Evolutionary conservation across 2,888 invertebrate genomes (phyloP).

Genomic region (Elysia crispata): DNA sequence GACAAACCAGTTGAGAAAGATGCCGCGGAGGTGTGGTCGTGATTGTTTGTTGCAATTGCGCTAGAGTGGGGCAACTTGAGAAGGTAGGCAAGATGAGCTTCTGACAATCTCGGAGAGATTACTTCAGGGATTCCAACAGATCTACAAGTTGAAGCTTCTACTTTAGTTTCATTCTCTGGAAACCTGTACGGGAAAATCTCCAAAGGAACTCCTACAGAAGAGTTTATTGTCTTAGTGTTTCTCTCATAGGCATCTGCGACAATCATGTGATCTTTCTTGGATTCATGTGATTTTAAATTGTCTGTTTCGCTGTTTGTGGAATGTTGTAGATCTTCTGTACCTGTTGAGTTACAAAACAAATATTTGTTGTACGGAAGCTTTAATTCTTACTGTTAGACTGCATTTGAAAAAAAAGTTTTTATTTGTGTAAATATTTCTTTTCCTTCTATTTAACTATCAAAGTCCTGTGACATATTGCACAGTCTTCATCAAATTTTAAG

Average conservation of each 20-base stretch:
- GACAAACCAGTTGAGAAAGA: background rate
- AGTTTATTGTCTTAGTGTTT: no score
- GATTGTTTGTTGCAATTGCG: background rate
- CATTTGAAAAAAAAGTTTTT: no score
- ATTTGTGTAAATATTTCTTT: no score
- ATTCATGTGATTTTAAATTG: background rate
- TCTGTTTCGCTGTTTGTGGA: background rate
- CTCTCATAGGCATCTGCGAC: background rate
- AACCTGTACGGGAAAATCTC: constrained; percentile 23
- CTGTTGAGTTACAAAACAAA: no score
- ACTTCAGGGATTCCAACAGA: background rate
- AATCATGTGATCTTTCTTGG: background rate
- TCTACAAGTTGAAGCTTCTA: background rate
- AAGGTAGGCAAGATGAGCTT: constrained; percentile 11
- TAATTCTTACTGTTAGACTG: no score
- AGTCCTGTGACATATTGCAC: no score
- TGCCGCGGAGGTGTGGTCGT: background rate
- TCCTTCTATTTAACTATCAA: no score
- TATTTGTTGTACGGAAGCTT: no score
- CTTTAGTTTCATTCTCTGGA: background rate
- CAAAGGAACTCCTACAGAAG: background rate
- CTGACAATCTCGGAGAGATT: background rate
- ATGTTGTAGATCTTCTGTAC: no score
- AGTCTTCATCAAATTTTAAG: no score
- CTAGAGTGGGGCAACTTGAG: background rate